Conservation (phyloP, 2,113 vertebrate genomes). For the Noctilio leporinus region DNA sequence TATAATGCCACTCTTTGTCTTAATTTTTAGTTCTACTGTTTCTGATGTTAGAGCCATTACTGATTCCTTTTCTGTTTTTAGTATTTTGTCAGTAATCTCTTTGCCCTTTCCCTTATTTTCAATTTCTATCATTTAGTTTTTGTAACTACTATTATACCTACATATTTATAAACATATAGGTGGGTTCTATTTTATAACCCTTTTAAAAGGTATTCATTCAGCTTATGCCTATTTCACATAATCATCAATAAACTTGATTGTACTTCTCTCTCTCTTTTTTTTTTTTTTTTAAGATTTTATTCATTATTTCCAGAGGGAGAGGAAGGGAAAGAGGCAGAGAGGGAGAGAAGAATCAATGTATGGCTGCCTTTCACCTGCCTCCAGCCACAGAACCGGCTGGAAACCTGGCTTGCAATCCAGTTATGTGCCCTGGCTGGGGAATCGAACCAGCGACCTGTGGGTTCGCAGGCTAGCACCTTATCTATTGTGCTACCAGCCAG, state of each 20-base stretch:
- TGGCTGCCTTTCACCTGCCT: no score
- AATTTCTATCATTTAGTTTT: neutral
- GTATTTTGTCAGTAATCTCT: neutral
- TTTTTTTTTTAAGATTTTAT: no score
- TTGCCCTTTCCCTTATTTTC: neutral
- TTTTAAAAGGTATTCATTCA: neutral
- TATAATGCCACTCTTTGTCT: neutral
- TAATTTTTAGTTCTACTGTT: neutral
- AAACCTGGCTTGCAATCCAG: no score
- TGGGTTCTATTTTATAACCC: neutral
- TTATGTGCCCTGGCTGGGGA: no score
- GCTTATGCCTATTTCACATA: neutral
- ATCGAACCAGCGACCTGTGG: no score
- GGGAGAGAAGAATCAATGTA: no score
- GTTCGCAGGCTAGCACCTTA: no score
- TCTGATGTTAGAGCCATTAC: neutral
- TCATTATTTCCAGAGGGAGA: no score
- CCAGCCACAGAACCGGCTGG: no score
- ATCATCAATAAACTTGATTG: neutral
- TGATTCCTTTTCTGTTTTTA: neutral
- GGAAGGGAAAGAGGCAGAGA: no score
- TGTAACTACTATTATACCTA: neutral
- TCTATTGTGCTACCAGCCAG: no score
- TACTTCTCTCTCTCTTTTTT: neutral
- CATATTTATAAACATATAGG: neutral